Conservation (phyloP, 2,797 vertebrate genomes). For the Platyrinchus mystaceus region DNA sequence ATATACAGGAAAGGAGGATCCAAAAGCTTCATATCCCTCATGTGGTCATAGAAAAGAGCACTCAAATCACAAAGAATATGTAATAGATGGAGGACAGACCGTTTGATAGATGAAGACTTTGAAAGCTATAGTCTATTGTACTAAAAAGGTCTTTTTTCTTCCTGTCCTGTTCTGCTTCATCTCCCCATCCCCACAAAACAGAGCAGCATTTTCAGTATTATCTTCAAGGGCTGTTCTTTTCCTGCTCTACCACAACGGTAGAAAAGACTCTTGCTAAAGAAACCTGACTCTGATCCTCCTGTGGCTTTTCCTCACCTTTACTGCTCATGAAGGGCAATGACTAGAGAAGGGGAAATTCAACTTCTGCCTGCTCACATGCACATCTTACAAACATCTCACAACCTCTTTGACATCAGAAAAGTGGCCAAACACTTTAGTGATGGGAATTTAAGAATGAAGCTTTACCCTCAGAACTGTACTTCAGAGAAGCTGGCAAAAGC, state of each 20-base stretch:
- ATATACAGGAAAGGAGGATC: not conserved
- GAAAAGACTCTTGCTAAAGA: not conserved
- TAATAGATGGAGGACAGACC: not conserved
- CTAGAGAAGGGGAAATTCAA: not conserved
- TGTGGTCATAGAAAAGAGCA: not conserved
- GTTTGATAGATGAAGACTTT: not conserved
- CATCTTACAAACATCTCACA: not conserved
- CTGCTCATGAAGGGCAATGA: not conserved
- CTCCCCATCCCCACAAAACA: not conserved
- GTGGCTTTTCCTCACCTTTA: not conserved
- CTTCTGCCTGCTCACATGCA: not conserved
- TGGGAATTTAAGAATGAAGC: not conserved
- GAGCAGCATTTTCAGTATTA: not conserved
- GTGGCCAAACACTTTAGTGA: not conserved
- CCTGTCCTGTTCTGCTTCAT: not conserved
- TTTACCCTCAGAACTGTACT: not conserved
- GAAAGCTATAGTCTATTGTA: not conserved
- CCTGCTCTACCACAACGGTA: not conserved
- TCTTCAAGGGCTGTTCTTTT: not conserved
- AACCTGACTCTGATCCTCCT: not conserved
- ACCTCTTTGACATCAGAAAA: not conserved
- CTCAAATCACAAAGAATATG: not conserved
- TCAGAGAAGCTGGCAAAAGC: not conserved
- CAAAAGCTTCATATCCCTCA: not conserved
- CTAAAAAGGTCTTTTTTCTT: not conserved